These are phyloP conservation scores for Scaptomyza hsui DNA, from an alignment of 1,140 invertebrate species.

Conservation along the genomic window DNA sequence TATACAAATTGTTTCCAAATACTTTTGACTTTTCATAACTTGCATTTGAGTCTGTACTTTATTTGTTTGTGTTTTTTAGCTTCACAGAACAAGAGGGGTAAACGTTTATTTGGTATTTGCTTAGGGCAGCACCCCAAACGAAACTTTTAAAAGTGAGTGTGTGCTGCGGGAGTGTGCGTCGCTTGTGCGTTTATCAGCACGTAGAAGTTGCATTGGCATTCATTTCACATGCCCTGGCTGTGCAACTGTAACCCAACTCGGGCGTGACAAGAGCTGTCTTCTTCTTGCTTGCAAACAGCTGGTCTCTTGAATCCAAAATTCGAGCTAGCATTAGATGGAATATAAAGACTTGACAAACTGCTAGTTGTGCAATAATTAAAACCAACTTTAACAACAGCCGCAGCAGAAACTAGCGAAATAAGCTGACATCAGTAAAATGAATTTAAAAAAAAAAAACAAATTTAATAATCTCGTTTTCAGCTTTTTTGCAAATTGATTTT, in stretches of 20 bases:
- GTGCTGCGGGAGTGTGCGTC: constrained; percentile 11
- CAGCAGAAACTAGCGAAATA: no score
- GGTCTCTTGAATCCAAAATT: constrained; percentile 27
- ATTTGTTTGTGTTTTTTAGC: no score
- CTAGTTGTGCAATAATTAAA: no score
- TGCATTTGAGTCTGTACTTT: not conserved
- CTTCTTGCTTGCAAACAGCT: not conserved
- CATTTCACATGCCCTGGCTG: constrained; percentile 49
- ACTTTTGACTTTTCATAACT: not conserved
- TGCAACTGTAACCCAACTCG: constrained; percentile 3
- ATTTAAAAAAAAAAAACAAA: constrained; percentile 41
- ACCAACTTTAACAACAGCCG: no score
- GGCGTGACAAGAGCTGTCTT: constrained; percentile 35
- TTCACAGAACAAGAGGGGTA: constrained; percentile 14
- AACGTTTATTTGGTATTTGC: not conserved
- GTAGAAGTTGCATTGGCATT: constrained; percentile 52
- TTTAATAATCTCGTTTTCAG: constrained; percentile 35
- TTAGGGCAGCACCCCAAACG: constrained; percentile 6
- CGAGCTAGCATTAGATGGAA: constrained; percentile 5
- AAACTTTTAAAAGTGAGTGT: not conserved
- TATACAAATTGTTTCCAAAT: constrained; percentile 1
- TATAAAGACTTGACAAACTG: not conserved
- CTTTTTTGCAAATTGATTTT: constrained; percentile 9
- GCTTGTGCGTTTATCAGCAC: constrained; percentile 66
- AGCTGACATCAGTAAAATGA: no score